Evolutionary conservation across 1,140 invertebrate species (phyloP).

Genomic region (Lasaia peninsularis): DNA sequence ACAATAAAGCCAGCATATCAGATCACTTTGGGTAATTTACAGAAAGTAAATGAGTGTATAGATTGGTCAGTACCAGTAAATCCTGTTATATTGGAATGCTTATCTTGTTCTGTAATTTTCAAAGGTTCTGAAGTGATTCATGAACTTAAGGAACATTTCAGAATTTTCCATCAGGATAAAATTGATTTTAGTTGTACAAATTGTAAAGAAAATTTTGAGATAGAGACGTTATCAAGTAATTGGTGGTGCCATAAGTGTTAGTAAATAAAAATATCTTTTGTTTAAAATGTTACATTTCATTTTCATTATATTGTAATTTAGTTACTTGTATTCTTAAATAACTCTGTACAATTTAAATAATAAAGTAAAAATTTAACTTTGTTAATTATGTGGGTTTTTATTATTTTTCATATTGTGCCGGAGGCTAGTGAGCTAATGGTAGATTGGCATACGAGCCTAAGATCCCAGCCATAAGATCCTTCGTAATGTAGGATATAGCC

Average conservation of each 20-base stretch:
- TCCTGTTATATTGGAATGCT: conserved; percentile 28
- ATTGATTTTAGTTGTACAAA: conserved; percentile 37
- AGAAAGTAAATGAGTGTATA: not conserved
- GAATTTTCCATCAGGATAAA: conserved; percentile 26
- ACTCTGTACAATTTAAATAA: too few species aligned
- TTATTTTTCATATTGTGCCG: too few species aligned
- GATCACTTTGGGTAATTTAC: conserved; percentile 12
- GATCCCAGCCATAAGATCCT: too few species aligned
- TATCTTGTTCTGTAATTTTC: conserved; percentile 26
- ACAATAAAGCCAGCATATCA: conserved; percentile 28
- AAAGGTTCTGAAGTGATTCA: conserved; percentile 3
- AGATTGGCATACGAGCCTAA: too few species aligned
- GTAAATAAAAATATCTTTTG: too few species aligned
- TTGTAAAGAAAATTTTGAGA: conserved; percentile 31
- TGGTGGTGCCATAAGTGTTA: conserved; percentile 41
- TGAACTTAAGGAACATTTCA: conserved; percentile 30
- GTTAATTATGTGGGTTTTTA: too few species aligned
- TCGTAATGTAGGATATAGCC: too few species aligned
- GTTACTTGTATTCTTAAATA: too few species aligned
- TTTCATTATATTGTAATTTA: too few species aligned
- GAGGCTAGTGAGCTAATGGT: too few species aligned
- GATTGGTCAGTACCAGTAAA: not conserved
- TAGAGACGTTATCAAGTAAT: conserved; percentile 25
- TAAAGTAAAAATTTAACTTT: too few species aligned
- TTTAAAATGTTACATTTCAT: too few species aligned